Base-by-base conservation (phyloP, 1,140 invertebrate species). In the Zaprionus camerounensis region DNA sequence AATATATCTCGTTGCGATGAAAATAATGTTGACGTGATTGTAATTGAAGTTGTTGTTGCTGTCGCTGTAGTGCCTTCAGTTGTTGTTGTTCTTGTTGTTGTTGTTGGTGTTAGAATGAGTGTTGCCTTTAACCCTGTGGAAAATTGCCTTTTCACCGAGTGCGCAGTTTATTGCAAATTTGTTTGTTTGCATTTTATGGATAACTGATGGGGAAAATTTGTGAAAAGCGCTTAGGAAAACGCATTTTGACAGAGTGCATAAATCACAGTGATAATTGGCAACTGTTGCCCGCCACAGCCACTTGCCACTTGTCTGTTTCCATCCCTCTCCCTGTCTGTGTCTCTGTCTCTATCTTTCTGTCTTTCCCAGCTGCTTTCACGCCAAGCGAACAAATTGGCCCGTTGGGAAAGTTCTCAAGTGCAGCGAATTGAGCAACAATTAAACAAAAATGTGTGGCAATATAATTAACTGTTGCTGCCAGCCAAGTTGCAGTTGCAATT, bases 11-110 rank as follows among this genome's bases (percentile, higher is more conserved):
- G 85, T 87, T 87, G 81, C 85, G 84, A 76, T 90, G 81, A 81
- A 90, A 91, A 90, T 85, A 82, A 77, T 90, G 85, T 90, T 90
- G 85, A 90, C 85, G 85, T 90, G 85, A 87, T 91, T 91, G 78
- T 85, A 85, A 81, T 91, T 91, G 86, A 82, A 86, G 87, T 86
- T 90, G 78, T 70, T 82, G 78, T 65, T 70, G 49, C 59, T 72
- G 63, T 58, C 64, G 46, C 20, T 74, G 69, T 63, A 57, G 31
- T 34, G 31, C 31, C 31, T 34, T 34, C 2, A 34, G 80, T 59
- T 78, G 71, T 41, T 59, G 46, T 53, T 78, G 71, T 41, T 59
- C 38, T 53, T 78, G 49, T 55, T 46, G 51, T 55, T 57, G 34
- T 34, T 70, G 63, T 51, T 71, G 61, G 38, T 44, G 41, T 34